These are phyloP conservation scores for Lytechinus variegatus DNA, from an alignment of 35 echinoderm and acorn worm genomes.

Conservation along the genomic window DNA sequence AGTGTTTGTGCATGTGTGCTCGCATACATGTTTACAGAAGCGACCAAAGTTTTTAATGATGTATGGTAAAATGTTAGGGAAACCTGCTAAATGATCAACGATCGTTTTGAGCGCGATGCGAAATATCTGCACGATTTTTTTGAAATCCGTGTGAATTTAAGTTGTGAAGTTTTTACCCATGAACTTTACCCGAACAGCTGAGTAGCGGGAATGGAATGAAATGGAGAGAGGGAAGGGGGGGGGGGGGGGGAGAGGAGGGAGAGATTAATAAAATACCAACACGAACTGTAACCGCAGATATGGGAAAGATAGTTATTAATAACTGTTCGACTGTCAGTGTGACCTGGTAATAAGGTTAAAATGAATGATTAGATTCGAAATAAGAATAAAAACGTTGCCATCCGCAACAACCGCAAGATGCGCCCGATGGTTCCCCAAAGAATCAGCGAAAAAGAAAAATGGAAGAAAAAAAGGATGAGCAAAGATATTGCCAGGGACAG, in stretches of 20 bases:
- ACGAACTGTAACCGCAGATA: slow-evolving; percentile 20
- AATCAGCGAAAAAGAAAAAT: background rate
- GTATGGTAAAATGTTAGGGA: background rate
- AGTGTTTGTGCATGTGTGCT: background rate
- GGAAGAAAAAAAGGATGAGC: background rate
- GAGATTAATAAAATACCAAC: background rate
- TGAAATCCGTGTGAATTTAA: too few species aligned
- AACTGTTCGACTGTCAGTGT: slow-evolving; percentile 31
- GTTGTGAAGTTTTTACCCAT: too few species aligned
- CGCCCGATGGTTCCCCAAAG: slow-evolving; percentile 9
- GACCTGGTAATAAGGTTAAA: slow-evolving; percentile 35
- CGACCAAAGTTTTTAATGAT: slow-evolving; percentile 2
- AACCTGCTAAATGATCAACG: background rate
- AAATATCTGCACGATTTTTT: background rate
- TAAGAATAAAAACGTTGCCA: slow-evolving; percentile 21
- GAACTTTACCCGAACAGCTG: too few species aligned
- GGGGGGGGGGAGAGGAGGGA: background rate
- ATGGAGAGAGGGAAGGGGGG: background rate
- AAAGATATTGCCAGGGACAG: background rate
- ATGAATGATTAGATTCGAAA: slow-evolving; percentile 16
- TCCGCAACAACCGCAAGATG: slow-evolving; percentile 19
- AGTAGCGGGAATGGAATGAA: background rate
- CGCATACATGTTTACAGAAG: slow-evolving; percentile 16
- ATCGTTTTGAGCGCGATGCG: background rate
- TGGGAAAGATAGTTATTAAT: slow-evolving; percentile 26